Evolutionary conservation across 2,888 invertebrate genomes (phyloP), one percentile per base, ranked within the genome.

Genomic region (Keiferia lycopersicella): DNA sequence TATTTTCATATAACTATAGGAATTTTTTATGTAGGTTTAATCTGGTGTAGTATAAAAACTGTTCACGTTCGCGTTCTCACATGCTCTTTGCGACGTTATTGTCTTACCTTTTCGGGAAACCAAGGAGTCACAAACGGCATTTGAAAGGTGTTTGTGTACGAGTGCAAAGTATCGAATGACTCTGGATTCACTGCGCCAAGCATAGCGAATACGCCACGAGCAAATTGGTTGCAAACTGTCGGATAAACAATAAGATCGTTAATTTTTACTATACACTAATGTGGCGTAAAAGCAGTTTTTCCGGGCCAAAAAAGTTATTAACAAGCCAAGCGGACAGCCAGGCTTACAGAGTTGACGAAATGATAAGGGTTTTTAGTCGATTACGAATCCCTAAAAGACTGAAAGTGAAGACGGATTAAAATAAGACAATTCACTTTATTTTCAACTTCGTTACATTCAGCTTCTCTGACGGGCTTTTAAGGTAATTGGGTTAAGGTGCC

Each of bases 61-160:
- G n/a, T n/a, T n/a, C n/a, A n/a, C n/a, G n/a, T n/a, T n/a, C n/a
- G n/a, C n/a, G n/a, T n/a, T n/a, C n/a, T n/a, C n/a, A n/a, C n/a
- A n/a, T n/a, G n/a, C n/a, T n/a, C n/a, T n/a, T n/a, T n/a, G n/a
- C n/a, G n/a, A n/a, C n/a, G 8, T 6, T 18, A 34, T 30, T n/a
- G 38, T 64, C 69, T 70, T 73, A 96, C 96, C 94, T 97, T 97
- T 87, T 98, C 97, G 0, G 98, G 97, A 81, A 97, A 98, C 97
- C 97, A 97, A 14, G 97, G 97, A 57, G 97, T 97, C 68, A 98
- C 95, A 83, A 98, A 98, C 48, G 98, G 98, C 96, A 98, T 97
- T 91, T 98, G 97, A 84, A 98, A 98, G 61, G 98, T 97, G 87
- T 98, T 98, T 79, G 97, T 96, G 89, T 98, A 98, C 20, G 98